Conservation (phyloP, 2,797 vertebrate species). For the Rhabdophis nuchalis region DNA sequence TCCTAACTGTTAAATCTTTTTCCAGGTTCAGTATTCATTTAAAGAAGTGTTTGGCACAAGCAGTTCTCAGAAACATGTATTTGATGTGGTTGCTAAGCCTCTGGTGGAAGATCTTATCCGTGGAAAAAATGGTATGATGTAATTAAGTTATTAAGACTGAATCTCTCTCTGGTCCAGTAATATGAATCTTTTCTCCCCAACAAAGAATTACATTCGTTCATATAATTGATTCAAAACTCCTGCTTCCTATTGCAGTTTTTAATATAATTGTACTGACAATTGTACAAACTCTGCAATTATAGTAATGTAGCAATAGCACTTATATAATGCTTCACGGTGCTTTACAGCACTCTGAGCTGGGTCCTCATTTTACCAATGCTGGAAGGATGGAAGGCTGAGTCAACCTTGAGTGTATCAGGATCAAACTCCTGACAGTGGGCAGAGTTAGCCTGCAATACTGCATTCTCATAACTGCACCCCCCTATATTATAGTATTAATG, state of each 20-base stretch:
- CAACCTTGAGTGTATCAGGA: no score
- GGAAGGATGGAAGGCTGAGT: no score
- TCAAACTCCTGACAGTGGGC: no score
- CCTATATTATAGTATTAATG: no score
- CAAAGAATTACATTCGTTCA: not conserved
- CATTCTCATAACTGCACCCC: no score
- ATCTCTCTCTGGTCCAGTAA: not conserved
- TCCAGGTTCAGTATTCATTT: constrained; percentile 91
- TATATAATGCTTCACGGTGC: no score
- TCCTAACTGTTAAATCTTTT: not conserved
- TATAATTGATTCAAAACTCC: not conserved
- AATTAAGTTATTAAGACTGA: accelerated
- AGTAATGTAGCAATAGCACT: no score
- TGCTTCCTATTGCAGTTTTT: not conserved
- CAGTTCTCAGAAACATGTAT: constrained; percentile 82
- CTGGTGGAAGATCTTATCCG: constrained; percentile 89
- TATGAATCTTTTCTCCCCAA: not conserved
- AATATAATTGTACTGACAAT: not conserved
- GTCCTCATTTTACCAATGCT: no score
- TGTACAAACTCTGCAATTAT: not conserved
- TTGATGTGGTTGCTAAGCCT: constrained; percentile 85
- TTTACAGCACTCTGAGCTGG: no score
- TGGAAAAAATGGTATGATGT: constrained; percentile 86
- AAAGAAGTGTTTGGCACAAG: constrained; percentile 89
- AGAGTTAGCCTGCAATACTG: no score